phyloP scores from a whole-genome alignment of 2,113 vertebrate species.

The Phrynosoma blainvillii region DNA sequence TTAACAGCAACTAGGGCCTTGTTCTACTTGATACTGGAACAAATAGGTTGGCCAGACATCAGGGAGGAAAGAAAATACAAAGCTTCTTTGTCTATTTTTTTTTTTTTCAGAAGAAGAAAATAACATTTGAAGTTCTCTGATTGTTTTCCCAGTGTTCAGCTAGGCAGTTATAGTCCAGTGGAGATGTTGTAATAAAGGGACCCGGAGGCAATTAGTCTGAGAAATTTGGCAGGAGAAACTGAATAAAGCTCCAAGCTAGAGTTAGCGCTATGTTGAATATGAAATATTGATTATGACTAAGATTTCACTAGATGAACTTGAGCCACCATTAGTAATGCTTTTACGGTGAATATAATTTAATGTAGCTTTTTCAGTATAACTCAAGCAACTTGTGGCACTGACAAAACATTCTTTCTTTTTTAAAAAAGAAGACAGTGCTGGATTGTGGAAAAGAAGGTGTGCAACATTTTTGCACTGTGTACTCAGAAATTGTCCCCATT shows the following conservation, averaged over 20 bases:
- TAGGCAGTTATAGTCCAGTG: conserved; percentile 19
- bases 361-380: not conserved
- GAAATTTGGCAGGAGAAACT: conserved; percentile 28
- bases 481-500: not conserved
- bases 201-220: not conserved
- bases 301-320: not conserved
- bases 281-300: conserved; percentile 23
- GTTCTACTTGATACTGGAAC: not conserved
- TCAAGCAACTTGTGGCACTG: not conserved
- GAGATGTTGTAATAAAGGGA: conserved; percentile 16
- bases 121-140: not conserved
- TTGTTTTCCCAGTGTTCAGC: conserved; percentile 12
- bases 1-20: conserved; percentile 2
- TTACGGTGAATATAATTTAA: conserved; percentile 14
- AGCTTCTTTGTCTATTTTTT: not conserved
- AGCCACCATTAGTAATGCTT: not conserved
- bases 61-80: not conserved
- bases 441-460: not conserved
- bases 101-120: not conserved
- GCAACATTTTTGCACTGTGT: not conserved
- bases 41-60: not conserved
- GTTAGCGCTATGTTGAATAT: not conserved
- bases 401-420: not conserved
- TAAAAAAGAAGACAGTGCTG: not conserved
- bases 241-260: conserved; percentile 18